Evolutionary conservation across 2,888 invertebrate species (phyloP), one percentile per base, ranked within the genome.

Genomic region (Ethmia dodecea): DNA sequence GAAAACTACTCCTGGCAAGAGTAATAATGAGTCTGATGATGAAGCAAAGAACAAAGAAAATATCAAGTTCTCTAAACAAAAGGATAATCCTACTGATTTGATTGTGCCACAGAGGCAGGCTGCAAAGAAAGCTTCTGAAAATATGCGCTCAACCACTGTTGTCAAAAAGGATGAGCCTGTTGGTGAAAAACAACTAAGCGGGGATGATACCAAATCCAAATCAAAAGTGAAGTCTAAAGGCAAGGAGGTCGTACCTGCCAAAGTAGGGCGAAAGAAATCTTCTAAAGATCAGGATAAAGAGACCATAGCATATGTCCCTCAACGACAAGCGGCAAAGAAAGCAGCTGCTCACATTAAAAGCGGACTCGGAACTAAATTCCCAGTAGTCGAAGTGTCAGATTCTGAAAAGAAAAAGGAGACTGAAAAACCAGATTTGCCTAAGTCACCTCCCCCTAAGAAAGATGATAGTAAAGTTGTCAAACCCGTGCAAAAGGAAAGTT

Each of bases 21-120:
- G 46, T 8, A 49, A 48, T 42, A 24, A 30, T 1, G 73, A 73
- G 26, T 74, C 76, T 20, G 78, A 81, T 38, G 87, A 88, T 53
- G 86, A 87, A 44, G 71, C 73, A 5, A 87, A 77, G 49, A 78
- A 81, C 46, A 88, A 88, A 58, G 86, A 87, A 54, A 86, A 81
- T 44, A 60, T 74, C 2, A 87, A 86, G 54, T 59, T 66, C 13
- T 61, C 74, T 0, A 87, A 86, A 49, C 75, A 77, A 53, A 89
- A 88, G 51, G 88, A 89, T 38, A 81, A 89, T 52, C 91, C 93
- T n/a, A 91, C 94, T 1, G 94, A 95, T 74, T 86, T 95, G 33
- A 95, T 96, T 46, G 96, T 96, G 26, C 96, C 96, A 1, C 96
- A 96, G 65, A 86, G 96, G 33, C 94, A 95, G 75, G 96, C 96